A percentile compares a stretch with the other conserved stretches of the same genome.
These are phyloP conservation scores for Thaumetopoea pityocampa DNA, from an alignment of 1,140 invertebrate species.

Conservation along the genomic window DNA sequence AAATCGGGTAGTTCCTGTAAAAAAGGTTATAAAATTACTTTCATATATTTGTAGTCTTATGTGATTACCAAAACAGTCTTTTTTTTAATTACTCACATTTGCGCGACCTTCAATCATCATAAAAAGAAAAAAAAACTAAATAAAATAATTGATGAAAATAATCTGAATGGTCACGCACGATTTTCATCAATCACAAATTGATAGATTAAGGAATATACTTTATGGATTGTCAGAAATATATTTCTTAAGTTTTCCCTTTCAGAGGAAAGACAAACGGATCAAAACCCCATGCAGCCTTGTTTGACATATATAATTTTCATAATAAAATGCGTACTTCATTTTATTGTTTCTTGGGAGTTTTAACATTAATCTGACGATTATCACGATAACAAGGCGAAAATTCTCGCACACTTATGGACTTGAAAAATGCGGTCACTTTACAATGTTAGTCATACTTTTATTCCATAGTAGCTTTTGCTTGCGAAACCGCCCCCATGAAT, in stretches of 20 bases:
- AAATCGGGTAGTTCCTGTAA: conserved; percentile 76
- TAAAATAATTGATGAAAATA: conserved; percentile 20
- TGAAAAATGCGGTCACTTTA: no score
- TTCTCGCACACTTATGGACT: no score
- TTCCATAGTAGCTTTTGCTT: no score
- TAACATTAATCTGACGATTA: no score
- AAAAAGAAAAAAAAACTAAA: conserved; percentile 48
- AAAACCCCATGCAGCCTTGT: no score
- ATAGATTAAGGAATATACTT: conserved; percentile 6
- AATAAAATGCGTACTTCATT: no score
- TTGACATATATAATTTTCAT: no score
- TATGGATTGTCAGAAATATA: background rate
- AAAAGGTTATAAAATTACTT: conserved; percentile 27
- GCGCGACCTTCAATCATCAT: conserved; percentile 74
- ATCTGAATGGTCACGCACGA: conserved; percentile 1
- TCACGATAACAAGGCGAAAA: no score
- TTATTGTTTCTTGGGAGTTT: no score
- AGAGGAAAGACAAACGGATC: no score
- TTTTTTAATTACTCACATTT: conserved; percentile 56
- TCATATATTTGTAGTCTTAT: background rate
- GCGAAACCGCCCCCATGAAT: no score
- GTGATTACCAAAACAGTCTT: conserved; percentile 4
- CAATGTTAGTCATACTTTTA: no score
- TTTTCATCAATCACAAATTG: conserved; percentile 22
- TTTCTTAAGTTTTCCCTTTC: background rate